These are phyloP conservation scores for Harpagus bidentatus DNA, from an alignment of 2,113 vertebrate genomes.

Conservation along the genomic window DNA sequence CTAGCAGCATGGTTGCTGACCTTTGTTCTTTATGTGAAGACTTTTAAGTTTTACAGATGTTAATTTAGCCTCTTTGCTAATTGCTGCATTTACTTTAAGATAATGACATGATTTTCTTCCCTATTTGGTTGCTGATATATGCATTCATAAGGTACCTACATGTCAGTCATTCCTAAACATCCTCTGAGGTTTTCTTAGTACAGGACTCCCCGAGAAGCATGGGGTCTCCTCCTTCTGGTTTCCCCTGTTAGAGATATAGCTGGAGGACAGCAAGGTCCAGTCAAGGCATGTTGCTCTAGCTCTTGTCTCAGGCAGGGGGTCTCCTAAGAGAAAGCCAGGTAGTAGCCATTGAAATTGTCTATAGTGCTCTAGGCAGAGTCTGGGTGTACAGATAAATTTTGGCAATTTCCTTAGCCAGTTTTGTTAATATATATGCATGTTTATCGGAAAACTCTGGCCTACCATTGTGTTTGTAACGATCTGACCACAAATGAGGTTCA, in stretches of 20 bases:
- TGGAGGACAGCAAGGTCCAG: not conserved
- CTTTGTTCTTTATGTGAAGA: not conserved
- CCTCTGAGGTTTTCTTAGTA: not conserved
- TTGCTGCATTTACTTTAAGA: not conserved
- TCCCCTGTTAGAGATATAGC: not conserved
- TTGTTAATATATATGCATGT: accelerated
- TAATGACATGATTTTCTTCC: not conserved
- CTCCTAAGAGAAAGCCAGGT: not conserved
- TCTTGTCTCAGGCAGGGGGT: not conserved
- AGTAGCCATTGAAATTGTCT: not conserved
- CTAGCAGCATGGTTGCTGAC: not conserved
- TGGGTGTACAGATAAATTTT: not conserved
- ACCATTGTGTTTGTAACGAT: not conserved
- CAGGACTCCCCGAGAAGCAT: not conserved
- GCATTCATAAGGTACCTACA: not conserved
- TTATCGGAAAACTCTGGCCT: not conserved
- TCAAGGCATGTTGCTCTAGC: not conserved
- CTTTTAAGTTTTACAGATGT: not conserved
- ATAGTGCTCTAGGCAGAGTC: not conserved
- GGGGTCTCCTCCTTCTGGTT: not conserved
- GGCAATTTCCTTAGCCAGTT: not conserved
- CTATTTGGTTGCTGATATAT: not conserved
- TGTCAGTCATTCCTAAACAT: not conserved
- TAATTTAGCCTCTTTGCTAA: not conserved
- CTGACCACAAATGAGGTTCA: not conserved